Conservation (phyloP, 2,888 invertebrate species). For the Anodontia alba region DNA sequence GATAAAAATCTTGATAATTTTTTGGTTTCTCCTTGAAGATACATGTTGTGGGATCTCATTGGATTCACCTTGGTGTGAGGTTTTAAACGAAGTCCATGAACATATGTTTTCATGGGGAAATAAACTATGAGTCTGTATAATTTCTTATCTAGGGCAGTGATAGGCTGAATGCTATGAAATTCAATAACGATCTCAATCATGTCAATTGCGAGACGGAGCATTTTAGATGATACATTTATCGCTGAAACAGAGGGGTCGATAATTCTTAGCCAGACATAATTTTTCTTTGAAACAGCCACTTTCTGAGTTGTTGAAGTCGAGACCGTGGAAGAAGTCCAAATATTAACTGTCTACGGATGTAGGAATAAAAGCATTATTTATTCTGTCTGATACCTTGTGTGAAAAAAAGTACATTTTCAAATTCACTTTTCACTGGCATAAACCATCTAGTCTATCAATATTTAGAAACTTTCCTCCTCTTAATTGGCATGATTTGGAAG, state of each 20-base stretch:
- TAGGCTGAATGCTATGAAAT: no score
- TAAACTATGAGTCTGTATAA: no score
- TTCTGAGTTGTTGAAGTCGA: conserved; percentile 1
- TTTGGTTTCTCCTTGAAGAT: no score
- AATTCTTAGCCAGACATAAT: conserved; percentile 4
- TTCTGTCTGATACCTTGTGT: conserved; percentile 3
- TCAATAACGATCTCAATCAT: no score
- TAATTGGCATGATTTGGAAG: conserved; percentile 3
- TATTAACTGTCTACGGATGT: conserved; percentile 2
- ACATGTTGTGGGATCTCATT: no score
- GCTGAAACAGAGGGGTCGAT: neutral
- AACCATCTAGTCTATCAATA: conserved; percentile 9
- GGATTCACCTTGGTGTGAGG: no score
- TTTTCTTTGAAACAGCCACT: conserved; percentile 2
- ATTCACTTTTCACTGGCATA: neutral
- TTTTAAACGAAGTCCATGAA: no score
- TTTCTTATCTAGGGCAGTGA: no score
- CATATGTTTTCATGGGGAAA: no score
- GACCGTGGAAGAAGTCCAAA: neutral
- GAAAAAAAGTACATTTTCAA: conserved; percentile 1
- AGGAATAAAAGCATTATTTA: neutral
- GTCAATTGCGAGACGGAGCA: no score
- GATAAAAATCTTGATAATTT: no score
- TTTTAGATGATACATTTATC: neutral
- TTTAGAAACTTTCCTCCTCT: neutral